A percentile compares a stretch with the other conserved stretches of the same genome.
phyloP scores from a whole-genome alignment of 2,113 vertebrate species.

The Oophaga pumilio region DNA sequence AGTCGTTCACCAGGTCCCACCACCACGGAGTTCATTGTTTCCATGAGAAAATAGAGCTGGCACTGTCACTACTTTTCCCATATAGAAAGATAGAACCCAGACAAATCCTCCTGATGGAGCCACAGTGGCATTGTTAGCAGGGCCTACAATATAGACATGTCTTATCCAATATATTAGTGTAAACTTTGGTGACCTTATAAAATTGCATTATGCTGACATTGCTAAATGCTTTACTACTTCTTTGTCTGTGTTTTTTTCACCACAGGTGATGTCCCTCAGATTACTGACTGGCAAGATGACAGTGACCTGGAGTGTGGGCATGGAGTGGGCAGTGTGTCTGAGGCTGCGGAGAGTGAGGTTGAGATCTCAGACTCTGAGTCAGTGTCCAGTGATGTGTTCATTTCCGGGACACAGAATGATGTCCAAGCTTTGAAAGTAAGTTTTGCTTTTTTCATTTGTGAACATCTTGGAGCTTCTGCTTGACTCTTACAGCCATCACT shows the following conservation, averaged over 20 bases:
- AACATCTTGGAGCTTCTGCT: background rate
- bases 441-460: background rate
- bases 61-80: too few species aligned
- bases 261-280: constrained; percentile 15
- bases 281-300: constrained; percentile 44
- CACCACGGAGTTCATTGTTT: too few species aligned
- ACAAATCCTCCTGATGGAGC: too few species aligned
- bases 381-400: background rate
- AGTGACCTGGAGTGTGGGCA: constrained; percentile 22
- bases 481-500: background rate
- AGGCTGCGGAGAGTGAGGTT: constrained; percentile 33
- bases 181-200: background rate
- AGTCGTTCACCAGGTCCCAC: too few species aligned
- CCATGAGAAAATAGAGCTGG: too few species aligned
- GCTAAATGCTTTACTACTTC: background rate
- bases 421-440: constrained; percentile 21
- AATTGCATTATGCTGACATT: background rate
- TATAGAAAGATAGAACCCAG: too few species aligned
- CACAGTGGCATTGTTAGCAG: too few species aligned
- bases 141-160: too few species aligned
- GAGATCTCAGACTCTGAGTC: constrained; percentile 51
- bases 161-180: too few species aligned
- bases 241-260: background rate
- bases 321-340: background rate
- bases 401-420: background rate